Percentiles rank a stretch among this genome's conserved stretches.
Evolutionary conservation across 2,113 vertebrate species (phyloP).

Genomic region (Corydoras sp.): DNA sequence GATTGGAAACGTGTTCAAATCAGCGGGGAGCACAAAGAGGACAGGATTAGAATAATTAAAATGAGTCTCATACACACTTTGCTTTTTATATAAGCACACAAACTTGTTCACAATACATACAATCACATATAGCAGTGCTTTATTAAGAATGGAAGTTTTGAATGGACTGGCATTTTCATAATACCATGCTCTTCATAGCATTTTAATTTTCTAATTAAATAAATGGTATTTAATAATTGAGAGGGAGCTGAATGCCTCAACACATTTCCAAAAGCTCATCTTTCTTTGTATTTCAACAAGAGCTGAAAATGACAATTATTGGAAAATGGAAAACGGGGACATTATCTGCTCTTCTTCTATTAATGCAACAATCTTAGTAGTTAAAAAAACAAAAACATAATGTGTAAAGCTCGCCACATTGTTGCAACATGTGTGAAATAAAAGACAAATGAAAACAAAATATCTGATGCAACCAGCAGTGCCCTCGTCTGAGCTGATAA

Average conservation of each 20-base stretch:
- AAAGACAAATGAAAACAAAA: not conserved
- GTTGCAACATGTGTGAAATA: not conserved
- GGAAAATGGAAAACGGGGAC: too few species aligned
- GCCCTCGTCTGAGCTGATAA: not conserved
- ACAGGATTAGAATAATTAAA: conserved; percentile 52
- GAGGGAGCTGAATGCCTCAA: not conserved
- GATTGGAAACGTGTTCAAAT: conserved; percentile 36
- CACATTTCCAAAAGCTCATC: conserved; percentile 10
- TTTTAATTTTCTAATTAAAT: conserved; percentile 30
- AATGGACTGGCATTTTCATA: conserved; percentile 18
- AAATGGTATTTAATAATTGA: conserved; percentile 10
- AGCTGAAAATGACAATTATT: too few species aligned
- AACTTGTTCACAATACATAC: too few species aligned
- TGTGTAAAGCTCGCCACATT: not conserved
- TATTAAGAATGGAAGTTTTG: not conserved
- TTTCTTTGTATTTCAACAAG: not conserved
- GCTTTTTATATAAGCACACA: not conserved
- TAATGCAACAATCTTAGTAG: too few species aligned
- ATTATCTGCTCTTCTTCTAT: too few species aligned
- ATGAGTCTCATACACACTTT: conserved; percentile 6
- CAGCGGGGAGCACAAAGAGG: conserved; percentile 38
- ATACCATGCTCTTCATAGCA: conserved; percentile 4
- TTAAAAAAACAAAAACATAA: not conserved
- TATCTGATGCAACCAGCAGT: not conserved
- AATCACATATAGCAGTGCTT: too few species aligned